Percentiles rank a stretch among this genome's conserved stretches.
Evolutionary conservation across 2,113 vertebrate genomes (phyloP).

Genomic region (Xiphorhynchus elegans): DNA sequence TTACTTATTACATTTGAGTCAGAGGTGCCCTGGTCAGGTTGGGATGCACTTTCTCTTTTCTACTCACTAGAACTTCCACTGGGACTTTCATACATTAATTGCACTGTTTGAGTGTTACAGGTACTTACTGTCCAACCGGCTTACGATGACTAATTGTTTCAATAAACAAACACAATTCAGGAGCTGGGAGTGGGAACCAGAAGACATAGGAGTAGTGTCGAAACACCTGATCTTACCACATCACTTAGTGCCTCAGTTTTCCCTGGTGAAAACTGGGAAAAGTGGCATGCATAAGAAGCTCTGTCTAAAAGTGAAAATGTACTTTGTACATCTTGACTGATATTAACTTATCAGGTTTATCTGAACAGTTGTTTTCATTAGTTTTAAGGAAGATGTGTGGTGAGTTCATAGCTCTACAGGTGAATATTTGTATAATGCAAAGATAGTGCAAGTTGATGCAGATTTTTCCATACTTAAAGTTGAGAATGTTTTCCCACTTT

Average conservation of each 20-base stretch:
- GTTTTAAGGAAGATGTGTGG: not conserved
- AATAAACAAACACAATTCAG: not conserved
- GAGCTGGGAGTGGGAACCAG: not conserved
- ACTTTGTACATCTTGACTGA: not conserved
- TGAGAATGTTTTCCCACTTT: not conserved
- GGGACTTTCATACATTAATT: not conserved
- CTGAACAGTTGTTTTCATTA: not conserved
- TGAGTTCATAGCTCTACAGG: not conserved
- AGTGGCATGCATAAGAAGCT: not conserved
- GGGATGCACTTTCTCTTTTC: not conserved
- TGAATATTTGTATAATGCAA: not conserved
- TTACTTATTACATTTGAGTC: not conserved
- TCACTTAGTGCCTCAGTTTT: not conserved
- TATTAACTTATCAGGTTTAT: not conserved
- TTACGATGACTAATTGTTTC: not conserved
- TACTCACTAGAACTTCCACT: not conserved
- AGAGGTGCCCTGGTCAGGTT: not conserved
- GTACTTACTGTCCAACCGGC: not conserved
- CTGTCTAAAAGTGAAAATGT: not conserved
- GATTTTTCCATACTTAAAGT: not conserved
- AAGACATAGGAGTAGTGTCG: not conserved
- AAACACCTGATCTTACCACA: not conserved
- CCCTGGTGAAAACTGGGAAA: not conserved
- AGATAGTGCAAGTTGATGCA: not conserved
- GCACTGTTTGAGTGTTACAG: not conserved